Base-by-base conservation (phyloP, 1,140 invertebrate species). In the Caerostris extrusa region DNA sequence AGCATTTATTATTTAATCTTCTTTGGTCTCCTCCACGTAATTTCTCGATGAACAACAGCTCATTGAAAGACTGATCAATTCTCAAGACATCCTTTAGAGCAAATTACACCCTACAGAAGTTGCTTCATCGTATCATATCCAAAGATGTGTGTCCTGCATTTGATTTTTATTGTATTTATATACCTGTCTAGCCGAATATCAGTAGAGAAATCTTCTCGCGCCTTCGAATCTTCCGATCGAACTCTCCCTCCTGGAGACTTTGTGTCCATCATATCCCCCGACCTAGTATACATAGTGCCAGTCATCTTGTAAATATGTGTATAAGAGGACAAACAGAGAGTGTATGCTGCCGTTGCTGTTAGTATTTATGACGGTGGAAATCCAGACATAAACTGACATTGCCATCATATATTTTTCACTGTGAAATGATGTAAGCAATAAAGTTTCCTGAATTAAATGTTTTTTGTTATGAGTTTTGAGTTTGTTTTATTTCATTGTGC, bases 371-470 rank as follows among this genome's bases (percentile, higher is more conserved):
- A 94, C 83, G 94, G 89, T 91, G 67, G 69, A 88, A 88, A 91
- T 91, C 90, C 87, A 94, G 77, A 94, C 90, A 86, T 91, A 91
- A 90, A 91, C 85, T 88, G 69, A 94, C 94, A 94, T 91, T 91
- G 94, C 94, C 90, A 94, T 91, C 90, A 91, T 94, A 94, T 94
- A 94, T 94, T 94, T 94, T 94, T 94, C 94, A 94, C 94, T 94
- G 94, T 94, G 94, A 94, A 71, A 94, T 91, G 94, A 94, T 91
- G 94, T 94, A 94, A 94, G 94, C 94, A 94, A 94, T 94, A 94
- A 94, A 94, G 94, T 94, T 94, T 94, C 94, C 89, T 87, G 94
- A 91, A 91, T 94, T 94, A 94, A 94, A 94, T 94, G 88, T 94
- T 94, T 90, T 34, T 94, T 93, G 92, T 93, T 93, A 93, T 89